Percentiles rank a stretch among this genome's conserved stretches.
phyloP scores from a whole-genome alignment of 1,140 invertebrate genomes.

The Drosophila athabasca region DNA sequence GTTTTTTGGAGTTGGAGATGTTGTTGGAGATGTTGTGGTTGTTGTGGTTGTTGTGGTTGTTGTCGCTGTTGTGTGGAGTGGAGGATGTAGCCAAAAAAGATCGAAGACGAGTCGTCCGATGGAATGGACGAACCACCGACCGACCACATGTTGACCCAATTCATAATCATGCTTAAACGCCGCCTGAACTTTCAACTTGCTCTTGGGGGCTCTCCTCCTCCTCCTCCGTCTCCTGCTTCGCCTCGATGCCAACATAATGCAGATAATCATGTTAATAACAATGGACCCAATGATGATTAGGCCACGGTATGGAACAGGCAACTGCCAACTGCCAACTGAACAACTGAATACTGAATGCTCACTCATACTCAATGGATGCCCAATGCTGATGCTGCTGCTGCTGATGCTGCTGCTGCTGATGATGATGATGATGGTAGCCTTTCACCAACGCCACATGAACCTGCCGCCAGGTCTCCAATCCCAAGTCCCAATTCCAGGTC shows the following conservation, averaged over 20 bases:
- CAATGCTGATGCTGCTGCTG: constrained; percentile 37
- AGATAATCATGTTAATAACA: constrained; percentile 82
- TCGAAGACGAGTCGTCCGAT: background rate
- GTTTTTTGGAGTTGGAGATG: no score
- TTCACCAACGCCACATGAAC: constrained; percentile 76
- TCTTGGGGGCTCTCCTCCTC: constrained; percentile 49
- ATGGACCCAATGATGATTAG: constrained; percentile 80
- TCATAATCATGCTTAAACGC: constrained; percentile 82
- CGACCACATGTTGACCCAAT: constrained; percentile 76
- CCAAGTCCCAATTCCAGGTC: constrained; percentile 16
- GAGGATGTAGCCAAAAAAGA: constrained; percentile 6
- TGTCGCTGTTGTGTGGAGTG: background rate
- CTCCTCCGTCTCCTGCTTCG: no score
- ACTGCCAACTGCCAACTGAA: background rate
- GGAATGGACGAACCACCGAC: no score
- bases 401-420: no score
- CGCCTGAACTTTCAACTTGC: constrained; percentile 80
- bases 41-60: no score
- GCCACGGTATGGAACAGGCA: constrained; percentile 19
- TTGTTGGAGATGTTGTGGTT: no score
- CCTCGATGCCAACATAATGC: constrained; percentile 59
- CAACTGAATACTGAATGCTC: no score
- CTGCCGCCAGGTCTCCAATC: constrained; percentile 47
- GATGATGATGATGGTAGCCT: constrained; percentile 72
- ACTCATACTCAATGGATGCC: constrained; percentile 25